phyloP scores from a whole-genome alignment of 2,113 vertebrate genomes.

The Scartelaos histophorus region DNA sequence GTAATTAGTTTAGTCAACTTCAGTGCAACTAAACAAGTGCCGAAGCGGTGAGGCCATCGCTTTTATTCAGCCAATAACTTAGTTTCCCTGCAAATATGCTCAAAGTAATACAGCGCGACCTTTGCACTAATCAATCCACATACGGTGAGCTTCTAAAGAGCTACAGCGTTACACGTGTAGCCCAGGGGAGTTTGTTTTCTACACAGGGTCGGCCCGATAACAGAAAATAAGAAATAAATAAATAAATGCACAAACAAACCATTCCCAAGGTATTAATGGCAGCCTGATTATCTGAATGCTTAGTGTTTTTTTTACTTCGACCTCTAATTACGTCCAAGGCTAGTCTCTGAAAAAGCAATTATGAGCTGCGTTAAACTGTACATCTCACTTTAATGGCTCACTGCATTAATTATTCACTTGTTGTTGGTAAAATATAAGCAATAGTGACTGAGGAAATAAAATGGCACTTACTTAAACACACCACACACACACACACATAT shows the following conservation, averaged over 20 bases:
- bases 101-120: conserved; percentile 61
- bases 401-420: conserved; percentile 59
- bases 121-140: conserved; percentile 65
- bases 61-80: conserved; percentile 68
- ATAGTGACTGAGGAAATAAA: conserved; percentile 24
- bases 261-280: conserved; percentile 60
- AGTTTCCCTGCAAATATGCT: conserved; percentile 43
- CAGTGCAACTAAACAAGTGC: conserved; percentile 33
- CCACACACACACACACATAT: not conserved
- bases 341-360: conserved; percentile 71
- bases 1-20: conserved; percentile 63
- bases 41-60: conserved; percentile 50
- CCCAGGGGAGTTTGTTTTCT: conserved; percentile 16
- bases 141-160: conserved; percentile 46
- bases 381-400: conserved; percentile 59
- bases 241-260: not conserved
- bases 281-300: conserved; percentile 67
- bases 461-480: conserved; percentile 7
- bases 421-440: conserved; percentile 54
- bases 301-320: conserved; percentile 61
- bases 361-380: conserved; percentile 58
- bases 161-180: conserved; percentile 26
- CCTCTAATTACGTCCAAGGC: conserved; percentile 68
- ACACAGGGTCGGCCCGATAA: conserved; percentile 55
- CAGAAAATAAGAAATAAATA: conserved; percentile 21